Base-by-base conservation (phyloP, 2,888 invertebrate species). In the Anoncus sp. region DNA sequence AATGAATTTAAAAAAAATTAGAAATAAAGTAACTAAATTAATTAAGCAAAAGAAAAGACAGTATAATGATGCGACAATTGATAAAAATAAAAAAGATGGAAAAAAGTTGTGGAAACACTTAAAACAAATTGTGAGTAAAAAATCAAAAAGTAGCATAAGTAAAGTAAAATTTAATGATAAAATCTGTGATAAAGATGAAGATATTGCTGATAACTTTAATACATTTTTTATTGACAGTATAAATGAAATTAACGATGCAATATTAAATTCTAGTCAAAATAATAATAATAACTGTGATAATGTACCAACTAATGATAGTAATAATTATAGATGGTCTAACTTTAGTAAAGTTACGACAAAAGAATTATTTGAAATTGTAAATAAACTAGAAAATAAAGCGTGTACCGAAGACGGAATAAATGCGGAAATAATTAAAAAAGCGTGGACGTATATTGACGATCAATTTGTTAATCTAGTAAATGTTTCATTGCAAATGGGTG, bases 371-470 rank as follows among this genome's bases (percentile, higher is more conserved):
- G 57, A 74, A 14, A 65, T 55, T 67, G 49, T 67, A 38, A 67
- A 55, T 38, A 67, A 67, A 49, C 49, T 67, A 53, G 75, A 75
- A 69, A 75, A 75, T 43, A 75, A 75, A 62, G 62, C 62, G 53
- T 62, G 75, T 31, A 66, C 75, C n/a, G 66, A 60, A 43, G 66
- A 75, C 57, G 69, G 51, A 24, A 51, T 75, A 31, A 75, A 62
- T 43, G 45, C 69, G 22, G 67, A 57, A 57, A 53, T 75, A 62
- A 49, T 75, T 45, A 62, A 75, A 51, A 60, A 75, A 69, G 59
- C 59, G 38, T 75, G 75, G 55, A n/a, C 65, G 12, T 67, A 47
- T 45, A 69, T 57, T 62, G 31, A 59, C 16, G 66, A 69, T 38
- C 47, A 49, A 40, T 35, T 67, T 24, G 31, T 67, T 35, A 55